These are phyloP conservation scores for Psococerastis gibbosa DNA, from an alignment of 2,888 invertebrate species.

Conservation along the genomic window DNA sequence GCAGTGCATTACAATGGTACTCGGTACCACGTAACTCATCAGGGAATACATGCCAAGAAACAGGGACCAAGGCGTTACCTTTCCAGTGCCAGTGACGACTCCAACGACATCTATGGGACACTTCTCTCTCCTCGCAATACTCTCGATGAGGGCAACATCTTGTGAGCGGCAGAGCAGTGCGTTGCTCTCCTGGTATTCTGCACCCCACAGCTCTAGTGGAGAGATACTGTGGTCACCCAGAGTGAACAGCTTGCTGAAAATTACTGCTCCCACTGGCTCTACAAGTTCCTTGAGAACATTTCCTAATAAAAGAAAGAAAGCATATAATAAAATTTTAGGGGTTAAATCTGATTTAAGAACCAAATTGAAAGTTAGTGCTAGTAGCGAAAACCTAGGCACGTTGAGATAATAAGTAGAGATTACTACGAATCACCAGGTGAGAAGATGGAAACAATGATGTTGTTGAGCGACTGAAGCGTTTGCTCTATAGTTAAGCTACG, in stretches of 20 bases:
- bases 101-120: constrained; percentile 90
- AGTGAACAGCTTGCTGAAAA: constrained; percentile 68
- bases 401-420: too few species aligned
- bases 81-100: constrained; percentile 71
- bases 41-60: too few species aligned
- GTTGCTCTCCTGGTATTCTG: constrained; percentile 93
- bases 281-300: constrained; percentile 94
- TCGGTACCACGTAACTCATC: constrained; percentile 94
- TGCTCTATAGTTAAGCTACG: too few species aligned
- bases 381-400: too few species aligned
- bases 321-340: background rate
- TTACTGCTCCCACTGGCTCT: constrained; percentile 84
- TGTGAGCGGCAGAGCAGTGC: constrained; percentile 62
- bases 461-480: too few species aligned
- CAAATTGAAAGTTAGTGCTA: too few species aligned
- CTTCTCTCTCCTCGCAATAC: constrained; percentile 68
- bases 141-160: constrained; percentile 39
- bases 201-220: constrained; percentile 90
- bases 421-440: too few species aligned
- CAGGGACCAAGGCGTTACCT: too few species aligned
- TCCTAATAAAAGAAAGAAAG: constrained; percentile 28
- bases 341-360: too few species aligned
- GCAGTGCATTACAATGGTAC: constrained; percentile 84
- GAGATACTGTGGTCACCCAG: constrained; percentile 90
- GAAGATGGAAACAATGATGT: too few species aligned